Evolutionary conservation across 1,140 invertebrate genomes (phyloP), one percentile per base, ranked within the genome.

Genomic region (Trinorchestia longiramus): DNA sequence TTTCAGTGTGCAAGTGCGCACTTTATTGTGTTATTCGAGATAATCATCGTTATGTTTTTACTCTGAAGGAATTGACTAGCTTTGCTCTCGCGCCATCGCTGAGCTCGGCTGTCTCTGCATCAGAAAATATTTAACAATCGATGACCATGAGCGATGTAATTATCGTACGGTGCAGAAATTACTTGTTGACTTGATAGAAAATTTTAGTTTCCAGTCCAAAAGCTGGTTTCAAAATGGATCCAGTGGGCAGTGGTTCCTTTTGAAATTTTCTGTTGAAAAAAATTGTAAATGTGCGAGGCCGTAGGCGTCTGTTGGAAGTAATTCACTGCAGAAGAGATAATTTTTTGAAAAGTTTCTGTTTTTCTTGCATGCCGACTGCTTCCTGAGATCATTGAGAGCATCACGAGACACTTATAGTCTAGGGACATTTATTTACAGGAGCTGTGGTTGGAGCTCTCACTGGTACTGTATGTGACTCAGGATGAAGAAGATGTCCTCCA

Each of bases 401-500:
- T 90, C 88, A 90, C 88, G 43, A 90, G 11, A 90, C n/a, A 90
- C 41, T 43, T 90, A 42, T 3, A 42, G n/a, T 4, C 43, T 90
- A 90, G 43, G 43, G 88, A 90, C 28, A 15, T 43, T 36, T 90
- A 94, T 94, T 40, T 94, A 94, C 92, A 94, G 43, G 43, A 15
- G 92, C 41, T 6, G 92, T 43, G 6, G 92, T 19, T 8, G 36
- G 8, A 45, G 43, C 92, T 42, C 36, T 40, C n/a, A 94, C 43
- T 41, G 43, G 44, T 45, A 94, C 17, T 40, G 92, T n/a, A 94
- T 45, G 41, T 45, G 92, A 11, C 92, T 47, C 8, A 94, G 92
- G 11, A 94, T n/a, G 92, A 94, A 45, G 92, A 94, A 94, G 44
- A 94, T 40, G 1, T 94, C 92, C 44, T 94, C 92, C 44, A 94